Conservation (phyloP, 2,888 invertebrate species). For the Apomyelois bistriatella region DNA sequence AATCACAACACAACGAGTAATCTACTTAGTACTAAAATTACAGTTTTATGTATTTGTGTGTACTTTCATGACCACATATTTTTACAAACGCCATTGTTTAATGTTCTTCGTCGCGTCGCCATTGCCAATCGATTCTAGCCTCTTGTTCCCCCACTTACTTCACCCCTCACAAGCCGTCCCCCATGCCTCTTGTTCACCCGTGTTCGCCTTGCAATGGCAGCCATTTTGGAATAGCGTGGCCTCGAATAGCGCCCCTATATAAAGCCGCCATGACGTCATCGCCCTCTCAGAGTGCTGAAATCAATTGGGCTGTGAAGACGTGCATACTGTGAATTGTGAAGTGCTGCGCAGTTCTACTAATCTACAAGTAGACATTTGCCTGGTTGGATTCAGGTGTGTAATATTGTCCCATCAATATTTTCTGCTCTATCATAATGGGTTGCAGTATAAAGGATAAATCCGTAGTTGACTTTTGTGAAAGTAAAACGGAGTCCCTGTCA, state of each 20-base stretch:
- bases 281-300: constrained; percentile 42
- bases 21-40: too few relatives aligned
- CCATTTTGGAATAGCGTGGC: constrained; percentile 60
- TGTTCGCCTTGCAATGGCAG: constrained; percentile 31
- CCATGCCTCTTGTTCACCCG: constrained; percentile 15
- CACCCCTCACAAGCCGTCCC: neutral
- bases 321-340: constrained; percentile 48
- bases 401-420: constrained; percentile 58
- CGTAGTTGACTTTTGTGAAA: constrained; percentile 74
- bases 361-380: constrained; percentile 53
- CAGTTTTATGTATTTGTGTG: too few relatives aligned
- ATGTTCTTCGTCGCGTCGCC: constrained; percentile 9
- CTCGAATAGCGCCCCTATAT: constrained; percentile 48
- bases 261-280: constrained; percentile 57
- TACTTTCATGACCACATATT: too few relatives aligned
- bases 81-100: too few relatives aligned
- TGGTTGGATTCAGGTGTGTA: constrained; percentile 77
- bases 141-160: too few relatives aligned
- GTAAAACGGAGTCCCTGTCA: constrained; percentile 78
- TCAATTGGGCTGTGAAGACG: constrained; percentile 50
- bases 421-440: constrained; percentile 57
- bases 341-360: constrained; percentile 52
- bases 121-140: neutral
- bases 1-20: too few relatives aligned
- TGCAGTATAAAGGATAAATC: constrained; percentile 68